These are phyloP conservation scores for Falco cherrug DNA, from an alignment of 2,797 vertebrate species.

Conservation along the genomic window DNA sequence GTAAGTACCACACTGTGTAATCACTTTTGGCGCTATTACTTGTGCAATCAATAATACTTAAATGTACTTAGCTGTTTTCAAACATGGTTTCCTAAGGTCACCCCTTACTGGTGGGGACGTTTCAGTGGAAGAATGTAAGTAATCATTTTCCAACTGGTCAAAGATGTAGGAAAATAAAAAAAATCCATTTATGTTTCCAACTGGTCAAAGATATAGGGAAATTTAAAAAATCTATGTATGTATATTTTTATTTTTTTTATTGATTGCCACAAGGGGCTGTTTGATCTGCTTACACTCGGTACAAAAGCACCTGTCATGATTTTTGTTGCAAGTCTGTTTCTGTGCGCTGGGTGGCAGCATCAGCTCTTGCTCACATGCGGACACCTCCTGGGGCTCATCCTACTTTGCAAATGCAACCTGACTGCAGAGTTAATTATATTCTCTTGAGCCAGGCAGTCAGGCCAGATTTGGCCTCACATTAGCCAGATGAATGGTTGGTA, in stretches of 20 bases:
- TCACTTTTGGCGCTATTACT: conserved; percentile 75
- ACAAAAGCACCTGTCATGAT: no score
- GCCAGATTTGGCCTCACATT: conserved; percentile 29
- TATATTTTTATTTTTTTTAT: background rate
- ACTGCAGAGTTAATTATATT: conserved; percentile 2
- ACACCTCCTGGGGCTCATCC: conserved; percentile 37
- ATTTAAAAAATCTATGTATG: background rate
- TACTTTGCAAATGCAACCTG: background rate
- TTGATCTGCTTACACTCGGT: background rate
- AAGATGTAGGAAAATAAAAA: background rate
- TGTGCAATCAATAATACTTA: conserved; percentile 78
- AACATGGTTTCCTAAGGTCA: conserved; percentile 76
- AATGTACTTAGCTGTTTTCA: conserved; percentile 75
- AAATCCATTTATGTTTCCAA: background rate
- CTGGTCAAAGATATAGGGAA: background rate
- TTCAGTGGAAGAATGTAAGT: background rate
- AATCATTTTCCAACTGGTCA: background rate
- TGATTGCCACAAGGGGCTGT: background rate
- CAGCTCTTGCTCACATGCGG: background rate
- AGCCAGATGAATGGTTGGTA: conserved; percentile 42
- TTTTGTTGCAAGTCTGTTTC: background rate
- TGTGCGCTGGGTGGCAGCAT: conserved; percentile 55
- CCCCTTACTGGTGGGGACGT: conserved; percentile 22
- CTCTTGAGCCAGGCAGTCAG: conserved; percentile 28
- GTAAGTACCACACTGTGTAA: conserved; percentile 78